Percentiles rank a stretch among this genome's conserved stretches.
These are phyloP conservation scores for Muntiacus muntjak DNA, from an alignment of 2,113 vertebrate genomes.

Conservation along the genomic window DNA sequence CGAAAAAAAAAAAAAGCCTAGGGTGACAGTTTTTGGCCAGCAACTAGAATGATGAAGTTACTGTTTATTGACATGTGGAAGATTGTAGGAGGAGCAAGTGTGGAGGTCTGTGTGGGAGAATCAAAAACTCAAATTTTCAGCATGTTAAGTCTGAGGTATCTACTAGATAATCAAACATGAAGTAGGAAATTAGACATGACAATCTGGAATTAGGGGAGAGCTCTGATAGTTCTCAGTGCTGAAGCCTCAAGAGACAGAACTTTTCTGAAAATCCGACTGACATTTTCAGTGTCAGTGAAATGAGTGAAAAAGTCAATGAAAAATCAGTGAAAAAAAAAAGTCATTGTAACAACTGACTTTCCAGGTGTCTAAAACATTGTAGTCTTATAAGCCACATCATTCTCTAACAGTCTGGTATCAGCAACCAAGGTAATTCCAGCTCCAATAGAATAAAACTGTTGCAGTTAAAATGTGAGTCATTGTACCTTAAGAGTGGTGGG, in stretches of 20 bases:
- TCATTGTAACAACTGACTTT: neutral
- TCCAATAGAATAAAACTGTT: neutral
- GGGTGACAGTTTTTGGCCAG: neutral
- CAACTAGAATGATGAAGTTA: constrained; percentile 13
- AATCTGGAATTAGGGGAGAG: neutral
- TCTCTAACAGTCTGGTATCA: neutral
- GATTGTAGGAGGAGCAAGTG: neutral
- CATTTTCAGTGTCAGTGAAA: neutral
- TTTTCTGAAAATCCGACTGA: neutral
- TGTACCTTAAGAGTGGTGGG: neutral
- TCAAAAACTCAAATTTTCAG: neutral
- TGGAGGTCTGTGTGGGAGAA: neutral
- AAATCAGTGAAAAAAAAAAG: neutral
- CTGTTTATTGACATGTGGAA: neutral
- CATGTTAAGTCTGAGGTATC: neutral
- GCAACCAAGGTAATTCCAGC: neutral
- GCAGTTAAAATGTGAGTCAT: neutral
- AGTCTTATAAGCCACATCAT: neutral
- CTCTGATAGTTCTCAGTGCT: neutral
- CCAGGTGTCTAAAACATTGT: neutral
- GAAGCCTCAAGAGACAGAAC: neutral
- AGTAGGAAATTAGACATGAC: neutral
- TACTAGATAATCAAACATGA: neutral
- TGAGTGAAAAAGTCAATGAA: neutral
- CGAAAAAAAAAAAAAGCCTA: neutral